Conservation (phyloP, 1,140 invertebrate species). For the Bombus polaris region DNA sequence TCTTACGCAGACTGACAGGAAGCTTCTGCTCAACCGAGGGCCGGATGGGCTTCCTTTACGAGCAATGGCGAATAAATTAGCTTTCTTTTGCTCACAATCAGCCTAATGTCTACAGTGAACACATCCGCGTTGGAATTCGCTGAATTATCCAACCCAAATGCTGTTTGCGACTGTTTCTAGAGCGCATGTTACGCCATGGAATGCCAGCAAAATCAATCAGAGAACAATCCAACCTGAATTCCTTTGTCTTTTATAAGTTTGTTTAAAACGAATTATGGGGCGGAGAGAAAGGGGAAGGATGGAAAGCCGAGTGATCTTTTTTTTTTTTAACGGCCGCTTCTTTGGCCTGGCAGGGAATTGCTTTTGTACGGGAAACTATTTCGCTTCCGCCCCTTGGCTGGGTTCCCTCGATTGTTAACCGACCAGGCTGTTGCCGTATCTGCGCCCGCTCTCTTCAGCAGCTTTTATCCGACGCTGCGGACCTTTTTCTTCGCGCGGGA, state of each 20-base stretch:
- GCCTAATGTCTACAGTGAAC: no score
- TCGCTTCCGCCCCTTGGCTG: neutral
- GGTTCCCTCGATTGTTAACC: constrained; percentile 19
- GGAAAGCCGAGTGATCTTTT: neutral
- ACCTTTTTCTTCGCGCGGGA: neutral
- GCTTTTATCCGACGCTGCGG: neutral
- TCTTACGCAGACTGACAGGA: neutral
- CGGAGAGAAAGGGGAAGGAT: neutral
- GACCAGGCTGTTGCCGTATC: neutral
- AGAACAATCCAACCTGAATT: constrained; percentile 1
- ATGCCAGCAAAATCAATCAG: constrained; percentile 30
- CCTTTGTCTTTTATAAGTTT: constrained; percentile 31
- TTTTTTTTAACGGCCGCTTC: neutral
- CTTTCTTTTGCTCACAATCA: neutral
- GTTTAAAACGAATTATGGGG: constrained; percentile 38
- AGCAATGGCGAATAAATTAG: neutral
- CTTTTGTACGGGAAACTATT: constrained; percentile 37
- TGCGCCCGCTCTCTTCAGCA: neutral
- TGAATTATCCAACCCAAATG: neutral
- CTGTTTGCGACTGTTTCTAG: constrained; percentile 15
- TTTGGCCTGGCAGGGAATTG: neutral
- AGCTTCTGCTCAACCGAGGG: no score
- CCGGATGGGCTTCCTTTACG: no score
- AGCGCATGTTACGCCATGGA: neutral
- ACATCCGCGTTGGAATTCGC: constrained; percentile 11